phyloP scores from a whole-genome alignment of 2,797 vertebrate species.

The Emydoidea blandingii region DNA sequence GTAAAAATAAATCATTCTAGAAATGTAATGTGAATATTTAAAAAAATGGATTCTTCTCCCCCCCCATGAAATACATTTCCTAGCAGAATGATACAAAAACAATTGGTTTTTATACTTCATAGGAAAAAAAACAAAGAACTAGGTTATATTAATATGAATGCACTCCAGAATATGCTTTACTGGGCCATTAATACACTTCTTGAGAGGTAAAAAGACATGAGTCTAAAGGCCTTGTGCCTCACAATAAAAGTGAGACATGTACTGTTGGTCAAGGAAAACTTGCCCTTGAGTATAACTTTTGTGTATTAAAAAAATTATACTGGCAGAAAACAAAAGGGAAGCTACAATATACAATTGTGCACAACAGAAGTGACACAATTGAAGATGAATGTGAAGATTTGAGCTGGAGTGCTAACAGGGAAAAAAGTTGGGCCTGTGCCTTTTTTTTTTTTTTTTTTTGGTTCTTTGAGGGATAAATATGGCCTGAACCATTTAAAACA shows the following conservation, averaged over 20 bases:
- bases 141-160: conserved; percentile 77
- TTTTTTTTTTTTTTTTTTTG: conserved; percentile 8
- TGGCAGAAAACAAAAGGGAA: conserved; percentile 67
- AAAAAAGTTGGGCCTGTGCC: conserved; percentile 57
- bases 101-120: neutral
- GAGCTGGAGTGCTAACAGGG: conserved; percentile 16
- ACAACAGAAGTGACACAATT: conserved; percentile 51
- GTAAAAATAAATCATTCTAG: neutral
- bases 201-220: conserved; percentile 75
- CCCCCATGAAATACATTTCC: conserved; percentile 8
- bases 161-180: conserved; percentile 69
- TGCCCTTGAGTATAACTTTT: conserved; percentile 74
- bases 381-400: conserved; percentile 50
- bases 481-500: conserved; percentile 24
- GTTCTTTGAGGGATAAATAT: conserved; percentile 62
- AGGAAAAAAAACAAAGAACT: conserved; percentile 65
- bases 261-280: conserved; percentile 73
- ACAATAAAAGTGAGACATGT: conserved; percentile 77
- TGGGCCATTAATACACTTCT: conserved; percentile 75
- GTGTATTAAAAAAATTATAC: conserved; percentile 77
- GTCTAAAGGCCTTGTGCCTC: conserved; percentile 72
- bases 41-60: neutral
- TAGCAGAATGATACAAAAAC: conserved; percentile 49
- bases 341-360: conserved; percentile 45
- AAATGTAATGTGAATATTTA: neutral